Conservation (phyloP, 2,888 invertebrate genomes). For the Dorcus hopei region DNA sequence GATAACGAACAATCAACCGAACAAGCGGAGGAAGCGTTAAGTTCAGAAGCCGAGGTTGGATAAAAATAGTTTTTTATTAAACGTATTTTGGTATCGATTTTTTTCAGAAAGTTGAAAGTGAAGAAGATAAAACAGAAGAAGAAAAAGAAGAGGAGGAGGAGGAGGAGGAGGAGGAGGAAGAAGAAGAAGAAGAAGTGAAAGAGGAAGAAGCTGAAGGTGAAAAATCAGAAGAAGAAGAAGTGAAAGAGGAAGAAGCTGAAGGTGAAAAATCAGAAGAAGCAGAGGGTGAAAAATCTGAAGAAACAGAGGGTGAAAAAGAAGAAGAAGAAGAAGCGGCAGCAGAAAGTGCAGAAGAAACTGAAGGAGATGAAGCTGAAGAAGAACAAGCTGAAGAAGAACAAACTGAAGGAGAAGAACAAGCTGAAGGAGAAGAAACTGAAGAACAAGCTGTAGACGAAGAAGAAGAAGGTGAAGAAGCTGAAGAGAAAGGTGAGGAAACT, state of each 20-base stretch:
- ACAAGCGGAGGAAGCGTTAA: conserved; percentile 18
- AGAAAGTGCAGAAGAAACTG: conserved; percentile 25
- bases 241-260: conserved; percentile 37
- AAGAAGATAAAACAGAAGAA: conserved; percentile 20
- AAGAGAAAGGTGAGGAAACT: conserved; percentile 23
- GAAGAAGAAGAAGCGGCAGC: conserved; percentile 37
- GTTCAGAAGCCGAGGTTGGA: conserved; percentile 17
- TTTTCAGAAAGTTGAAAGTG: not conserved
- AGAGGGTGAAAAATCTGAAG: conserved; percentile 24
- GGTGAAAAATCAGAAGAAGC: conserved; percentile 24
- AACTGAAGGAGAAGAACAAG: conserved; percentile 52
- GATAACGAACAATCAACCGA: conserved; percentile 21
- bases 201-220: conserved; percentile 39
- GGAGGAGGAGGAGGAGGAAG: conserved; percentile 13
- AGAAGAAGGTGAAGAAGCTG: conserved; percentile 26
- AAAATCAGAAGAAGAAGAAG: conserved; percentile 12
- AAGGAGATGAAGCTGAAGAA: conserved; percentile 24
- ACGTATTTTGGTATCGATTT: no score
- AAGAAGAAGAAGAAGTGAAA: conserved; percentile 3
- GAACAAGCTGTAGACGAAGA: conserved; percentile 31
- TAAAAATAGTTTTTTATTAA: no score
- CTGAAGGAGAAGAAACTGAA: conserved; percentile 49
- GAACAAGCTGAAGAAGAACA: conserved; percentile 43
- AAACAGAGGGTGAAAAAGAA: conserved; percentile 13
- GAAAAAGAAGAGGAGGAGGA: conserved; percentile 27